These are phyloP conservation scores for Capreolus pygargus DNA, from an alignment of 2,113 vertebrate genomes.

Conservation along the genomic window DNA sequence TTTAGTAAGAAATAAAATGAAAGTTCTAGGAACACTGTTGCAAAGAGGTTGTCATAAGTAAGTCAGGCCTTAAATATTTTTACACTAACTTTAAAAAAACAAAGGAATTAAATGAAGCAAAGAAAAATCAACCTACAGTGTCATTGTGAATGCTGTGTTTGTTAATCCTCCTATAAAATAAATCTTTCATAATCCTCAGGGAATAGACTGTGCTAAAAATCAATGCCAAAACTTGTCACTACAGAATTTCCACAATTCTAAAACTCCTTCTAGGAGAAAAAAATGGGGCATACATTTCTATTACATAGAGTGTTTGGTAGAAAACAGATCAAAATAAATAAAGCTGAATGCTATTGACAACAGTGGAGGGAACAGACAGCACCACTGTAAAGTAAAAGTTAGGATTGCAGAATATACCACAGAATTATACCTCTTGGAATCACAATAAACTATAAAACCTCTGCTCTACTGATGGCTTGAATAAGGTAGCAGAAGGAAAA, in stretches of 20 bases:
- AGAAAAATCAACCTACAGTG: not conserved
- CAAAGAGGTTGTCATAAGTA: not conserved
- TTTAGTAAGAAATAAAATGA: conserved; percentile 7
- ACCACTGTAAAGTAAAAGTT: not conserved
- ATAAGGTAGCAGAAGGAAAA: not conserved
- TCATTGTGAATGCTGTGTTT: not conserved
- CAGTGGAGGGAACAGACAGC: not conserved
- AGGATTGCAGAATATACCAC: not conserved
- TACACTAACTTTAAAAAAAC: not conserved
- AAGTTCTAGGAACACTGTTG: not conserved
- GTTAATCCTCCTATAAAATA: conserved; percentile 38
- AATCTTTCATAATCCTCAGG: conserved; percentile 15
- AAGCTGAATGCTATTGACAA: not conserved
- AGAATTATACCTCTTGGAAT: not conserved
- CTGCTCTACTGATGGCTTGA: not conserved
- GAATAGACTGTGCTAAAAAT: conserved; percentile 46
- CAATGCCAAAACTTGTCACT: not conserved
- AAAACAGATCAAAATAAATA: conserved; percentile 41
- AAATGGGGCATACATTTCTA: not conserved
- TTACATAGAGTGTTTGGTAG: not conserved
- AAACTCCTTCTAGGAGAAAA: not conserved
- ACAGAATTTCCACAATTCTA: not conserved
- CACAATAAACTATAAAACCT: not conserved
- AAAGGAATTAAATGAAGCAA: conserved; percentile 33
- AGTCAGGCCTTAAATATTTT: conserved; percentile 21